These are phyloP conservation scores for Chloropsis cyanopogon DNA, from an alignment of 2,113 vertebrate genomes.

Conservation along the genomic window DNA sequence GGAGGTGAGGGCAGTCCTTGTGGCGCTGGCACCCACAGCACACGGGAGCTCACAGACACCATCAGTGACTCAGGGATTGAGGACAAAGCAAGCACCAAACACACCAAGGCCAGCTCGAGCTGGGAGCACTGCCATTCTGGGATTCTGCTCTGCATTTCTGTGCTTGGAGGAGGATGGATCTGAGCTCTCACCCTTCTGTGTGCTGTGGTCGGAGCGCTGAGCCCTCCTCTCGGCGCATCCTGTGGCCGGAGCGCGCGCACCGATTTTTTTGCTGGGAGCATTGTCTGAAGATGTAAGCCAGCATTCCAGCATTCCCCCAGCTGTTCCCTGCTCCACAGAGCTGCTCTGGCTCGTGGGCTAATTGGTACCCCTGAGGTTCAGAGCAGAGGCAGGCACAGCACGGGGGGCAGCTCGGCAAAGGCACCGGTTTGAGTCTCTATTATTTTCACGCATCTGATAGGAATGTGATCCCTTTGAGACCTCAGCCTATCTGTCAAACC, in stretches of 20 bases:
- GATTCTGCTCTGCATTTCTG: not conserved
- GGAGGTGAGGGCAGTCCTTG: not conserved
- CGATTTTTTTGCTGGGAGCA: not conserved
- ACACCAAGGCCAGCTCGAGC: not conserved
- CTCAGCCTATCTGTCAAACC: conserved; percentile 53
- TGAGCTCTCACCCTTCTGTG: not conserved
- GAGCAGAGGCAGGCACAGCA: not conserved
- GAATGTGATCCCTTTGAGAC: conserved; percentile 40
- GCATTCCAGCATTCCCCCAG: not conserved
- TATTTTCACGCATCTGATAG: not conserved
- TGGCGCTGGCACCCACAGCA: not conserved
- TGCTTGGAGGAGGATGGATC: not conserved
- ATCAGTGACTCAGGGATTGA: not conserved
- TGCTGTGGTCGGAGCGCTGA: not conserved
- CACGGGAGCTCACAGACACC: too few relatives aligned
- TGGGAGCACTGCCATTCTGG: fast-evolving
- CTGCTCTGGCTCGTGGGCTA: conserved; percentile 11
- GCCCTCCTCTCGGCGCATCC: not conserved
- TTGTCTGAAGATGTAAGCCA: not conserved
- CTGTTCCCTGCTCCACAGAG: not conserved
- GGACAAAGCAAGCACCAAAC: not conserved
- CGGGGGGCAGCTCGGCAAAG: not conserved
- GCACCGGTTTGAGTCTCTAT: not conserved
- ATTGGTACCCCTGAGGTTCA: conserved; percentile 36
- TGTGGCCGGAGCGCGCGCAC: fast-evolving